Evolutionary conservation across 2,113 vertebrate species (phyloP).

Genomic region (Silurus meridionalis): DNA sequence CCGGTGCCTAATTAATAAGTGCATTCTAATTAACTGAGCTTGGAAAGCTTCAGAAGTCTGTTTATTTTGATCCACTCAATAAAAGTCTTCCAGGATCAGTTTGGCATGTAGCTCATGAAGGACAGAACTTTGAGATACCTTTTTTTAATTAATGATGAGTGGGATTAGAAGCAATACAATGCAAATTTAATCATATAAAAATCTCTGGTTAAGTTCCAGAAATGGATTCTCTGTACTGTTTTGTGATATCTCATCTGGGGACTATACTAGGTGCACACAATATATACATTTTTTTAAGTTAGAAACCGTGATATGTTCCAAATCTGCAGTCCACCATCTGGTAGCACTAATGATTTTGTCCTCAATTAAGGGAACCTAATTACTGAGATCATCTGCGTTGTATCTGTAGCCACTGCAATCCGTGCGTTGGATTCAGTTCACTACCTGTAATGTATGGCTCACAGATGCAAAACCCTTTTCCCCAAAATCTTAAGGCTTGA

Average conservation of each 20-base stretch:
- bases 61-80: neutral
- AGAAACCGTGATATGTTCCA: neutral
- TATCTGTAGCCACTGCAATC: neutral
- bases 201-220: neutral
- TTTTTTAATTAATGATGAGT: neutral
- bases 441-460: neutral
- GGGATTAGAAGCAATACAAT: neutral
- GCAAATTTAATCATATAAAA: neutral
- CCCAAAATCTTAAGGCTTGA: neutral
- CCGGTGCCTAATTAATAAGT: constrained; percentile 18
- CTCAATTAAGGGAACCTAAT: constrained; percentile 1
- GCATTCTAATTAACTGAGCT: constrained; percentile 36
- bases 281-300: neutral
- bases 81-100: constrained; percentile 2
- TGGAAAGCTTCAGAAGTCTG: constrained; percentile 7
- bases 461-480: neutral
- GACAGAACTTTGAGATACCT: neutral
- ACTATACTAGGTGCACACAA: neutral
- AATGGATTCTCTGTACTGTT: neutral
- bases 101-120: neutral
- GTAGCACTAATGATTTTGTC: neutral
- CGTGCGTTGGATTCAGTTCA: neutral
- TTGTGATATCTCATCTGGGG: neutral
- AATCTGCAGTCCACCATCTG: neutral
- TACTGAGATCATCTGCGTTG: neutral